A percentile compares a stretch with the other conserved stretches of the same genome.
These are phyloP conservation scores for Protonibea diacanthus DNA, from an alignment of 2,797 vertebrate species.

Conservation along the genomic window DNA sequence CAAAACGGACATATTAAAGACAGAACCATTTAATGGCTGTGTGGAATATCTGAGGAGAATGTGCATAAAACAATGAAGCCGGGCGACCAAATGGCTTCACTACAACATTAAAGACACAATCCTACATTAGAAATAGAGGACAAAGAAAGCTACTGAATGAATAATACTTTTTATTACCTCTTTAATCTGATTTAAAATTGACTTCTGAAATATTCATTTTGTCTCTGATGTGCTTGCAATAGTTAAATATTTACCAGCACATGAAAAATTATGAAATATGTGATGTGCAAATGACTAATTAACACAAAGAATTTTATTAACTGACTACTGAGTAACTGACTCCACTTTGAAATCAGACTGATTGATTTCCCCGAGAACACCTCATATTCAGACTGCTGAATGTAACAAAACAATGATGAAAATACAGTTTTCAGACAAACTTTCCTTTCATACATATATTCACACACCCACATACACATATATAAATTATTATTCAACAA, in stretches of 20 bases:
- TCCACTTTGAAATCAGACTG: conserved; percentile 50
- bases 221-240: conserved; percentile 39
- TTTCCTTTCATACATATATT: too few species aligned
- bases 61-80: conserved; percentile 55
- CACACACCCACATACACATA: too few species aligned
- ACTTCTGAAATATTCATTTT: conserved; percentile 55
- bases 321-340: conserved; percentile 27
- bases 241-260: conserved; percentile 45
- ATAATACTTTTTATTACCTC: conserved; percentile 49
- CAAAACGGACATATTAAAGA: conserved; percentile 66
- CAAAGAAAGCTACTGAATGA: conserved; percentile 29
- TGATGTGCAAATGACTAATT: conserved; percentile 48
- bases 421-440: too few species aligned
- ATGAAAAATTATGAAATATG: conserved; percentile 6
- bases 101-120: conserved; percentile 21
- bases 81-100: conserved; percentile 24
- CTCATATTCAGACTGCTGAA: neutral
- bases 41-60: conserved; percentile 44
- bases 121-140: conserved; percentile 15
- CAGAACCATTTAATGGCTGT: conserved; percentile 34
- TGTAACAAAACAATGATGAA: neutral
- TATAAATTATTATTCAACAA: too few species aligned
- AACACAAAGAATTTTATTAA: conserved; percentile 57
- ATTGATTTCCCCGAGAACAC: conserved; percentile 46
- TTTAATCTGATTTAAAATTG: conserved; percentile 50